Evolutionary conservation across 2,888 invertebrate genomes (phyloP).

Genomic region (Hofmannophila pseudospretella): DNA sequence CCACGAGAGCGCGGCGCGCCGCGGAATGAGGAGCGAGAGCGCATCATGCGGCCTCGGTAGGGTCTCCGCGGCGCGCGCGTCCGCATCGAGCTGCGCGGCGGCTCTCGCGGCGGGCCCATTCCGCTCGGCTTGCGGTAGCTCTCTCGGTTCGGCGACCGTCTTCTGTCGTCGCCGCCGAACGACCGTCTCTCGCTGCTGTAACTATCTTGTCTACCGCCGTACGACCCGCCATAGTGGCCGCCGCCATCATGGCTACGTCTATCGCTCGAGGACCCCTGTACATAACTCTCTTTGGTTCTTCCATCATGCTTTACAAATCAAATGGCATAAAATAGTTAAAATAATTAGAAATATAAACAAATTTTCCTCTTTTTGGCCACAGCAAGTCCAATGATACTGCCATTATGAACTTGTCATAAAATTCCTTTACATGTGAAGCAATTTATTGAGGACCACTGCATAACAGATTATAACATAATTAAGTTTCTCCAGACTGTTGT

Average conservation of each 20-base stretch:
- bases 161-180: conserved; percentile 73
- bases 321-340: conserved; percentile 36
- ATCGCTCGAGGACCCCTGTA: conserved; percentile 75
- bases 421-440: too few species aligned
- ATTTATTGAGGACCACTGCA: conserved; percentile 4
- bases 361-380: conserved; percentile 15
- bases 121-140: conserved; percentile 68
- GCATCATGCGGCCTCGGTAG: conserved; percentile 72
- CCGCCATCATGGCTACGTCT: conserved; percentile 78
- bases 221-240: conserved; percentile 75
- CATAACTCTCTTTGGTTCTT: conserved; percentile 67
- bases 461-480: conserved; percentile 2
- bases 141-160: conserved; percentile 74
- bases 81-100: conserved; percentile 48
- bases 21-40: conserved; percentile 73
- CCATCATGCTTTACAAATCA: conserved; percentile 45
- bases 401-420: background rate
- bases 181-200: conserved; percentile 69
- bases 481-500: conserved; percentile 6
- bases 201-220: conserved; percentile 76
- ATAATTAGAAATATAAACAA: conserved; percentile 15
- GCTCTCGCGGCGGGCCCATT: conserved; percentile 70
- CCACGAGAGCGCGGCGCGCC: conserved; percentile 76
- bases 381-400: conserved; percentile 5
- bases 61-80: conserved; percentile 75